Evolutionary conservation across 2,888 invertebrate genomes (phyloP).

Genomic region (Cybosia mesomella): DNA sequence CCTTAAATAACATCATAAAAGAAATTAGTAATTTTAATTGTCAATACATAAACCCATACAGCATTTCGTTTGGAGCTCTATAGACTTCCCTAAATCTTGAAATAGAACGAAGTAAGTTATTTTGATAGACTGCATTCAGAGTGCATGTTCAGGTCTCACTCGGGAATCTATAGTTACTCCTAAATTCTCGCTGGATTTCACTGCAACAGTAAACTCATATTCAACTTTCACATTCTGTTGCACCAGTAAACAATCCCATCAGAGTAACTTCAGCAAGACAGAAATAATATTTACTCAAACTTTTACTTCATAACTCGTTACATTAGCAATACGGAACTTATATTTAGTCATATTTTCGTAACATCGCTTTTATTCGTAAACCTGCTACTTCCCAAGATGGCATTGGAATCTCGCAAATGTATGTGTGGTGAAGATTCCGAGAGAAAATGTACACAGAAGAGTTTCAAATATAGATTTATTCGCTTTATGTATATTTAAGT

Average conservation of each 20-base stretch:
- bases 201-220: neutral
- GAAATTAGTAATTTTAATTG: too few species aligned
- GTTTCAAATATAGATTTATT: neutral
- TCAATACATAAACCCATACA: too few species aligned
- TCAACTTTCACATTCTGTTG: neutral
- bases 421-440: neutral
- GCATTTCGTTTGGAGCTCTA: too few species aligned
- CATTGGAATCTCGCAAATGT: slow-evolving; percentile 4
- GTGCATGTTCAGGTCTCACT: neutral
- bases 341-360: neutral
- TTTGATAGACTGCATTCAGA: neutral
- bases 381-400: slow-evolving; percentile 1
- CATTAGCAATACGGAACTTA: neutral
- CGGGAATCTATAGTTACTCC: neutral
- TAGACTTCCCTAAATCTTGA: too few species aligned
- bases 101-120: neutral
- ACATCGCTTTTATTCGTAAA: slow-evolving; percentile 1
- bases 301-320: slow-evolving; percentile 1
- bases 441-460: neutral
- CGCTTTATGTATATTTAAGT: neutral
- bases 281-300: neutral
- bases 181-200: too few species aligned
- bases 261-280: slow-evolving; percentile 6
- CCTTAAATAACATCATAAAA: too few species aligned
- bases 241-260: neutral